Conservation (phyloP, 2,888 invertebrate species). For the Chrysotoxum bicinctum region DNA sequence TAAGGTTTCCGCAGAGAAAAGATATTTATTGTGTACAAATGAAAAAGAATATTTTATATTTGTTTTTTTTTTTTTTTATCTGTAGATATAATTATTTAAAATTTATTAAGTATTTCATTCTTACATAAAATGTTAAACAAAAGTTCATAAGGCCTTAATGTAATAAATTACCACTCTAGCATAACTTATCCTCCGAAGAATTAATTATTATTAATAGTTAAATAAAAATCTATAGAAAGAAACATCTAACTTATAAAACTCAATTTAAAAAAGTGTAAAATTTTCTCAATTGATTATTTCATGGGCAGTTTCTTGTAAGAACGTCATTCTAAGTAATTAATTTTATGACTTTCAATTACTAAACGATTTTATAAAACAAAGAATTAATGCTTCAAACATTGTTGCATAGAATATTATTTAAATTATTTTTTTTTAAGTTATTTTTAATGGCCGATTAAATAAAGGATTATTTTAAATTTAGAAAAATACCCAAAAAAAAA, state of each 20-base stretch:
- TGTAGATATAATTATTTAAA: not conserved
- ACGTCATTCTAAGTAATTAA: too few relatives aligned
- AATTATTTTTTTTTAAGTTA: too few relatives aligned
- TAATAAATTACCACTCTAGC: slow-evolving; percentile 47
- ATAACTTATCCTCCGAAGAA: slow-evolving; percentile 29
- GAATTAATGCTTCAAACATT: too few relatives aligned
- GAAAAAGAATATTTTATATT: not conserved
- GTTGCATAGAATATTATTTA: too few relatives aligned
- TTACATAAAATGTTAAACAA: not conserved
- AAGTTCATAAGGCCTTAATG: slow-evolving; percentile 41
- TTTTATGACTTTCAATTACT: too few relatives aligned
- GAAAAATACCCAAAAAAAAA: too few relatives aligned
- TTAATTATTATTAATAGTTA: not conserved
- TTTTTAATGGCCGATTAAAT: too few relatives aligned
- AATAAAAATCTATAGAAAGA: not conserved
- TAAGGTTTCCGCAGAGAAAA: not conserved
- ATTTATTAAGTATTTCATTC: not conserved
- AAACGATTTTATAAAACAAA: too few relatives aligned
- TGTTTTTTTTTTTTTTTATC: not conserved
- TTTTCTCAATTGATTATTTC: not conserved
- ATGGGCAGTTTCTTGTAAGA: slow-evolving; percentile 2
- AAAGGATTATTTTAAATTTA: too few relatives aligned
- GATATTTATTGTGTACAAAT: slow-evolving; percentile 1
- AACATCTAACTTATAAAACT: not conserved
- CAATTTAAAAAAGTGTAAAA: not conserved